A percentile compares a stretch with the other conserved stretches of the same genome.
These are phyloP conservation scores for Telmatochromis sp. DNA, from an alignment of 2,113 vertebrate species.

Conservation along the genomic window DNA sequence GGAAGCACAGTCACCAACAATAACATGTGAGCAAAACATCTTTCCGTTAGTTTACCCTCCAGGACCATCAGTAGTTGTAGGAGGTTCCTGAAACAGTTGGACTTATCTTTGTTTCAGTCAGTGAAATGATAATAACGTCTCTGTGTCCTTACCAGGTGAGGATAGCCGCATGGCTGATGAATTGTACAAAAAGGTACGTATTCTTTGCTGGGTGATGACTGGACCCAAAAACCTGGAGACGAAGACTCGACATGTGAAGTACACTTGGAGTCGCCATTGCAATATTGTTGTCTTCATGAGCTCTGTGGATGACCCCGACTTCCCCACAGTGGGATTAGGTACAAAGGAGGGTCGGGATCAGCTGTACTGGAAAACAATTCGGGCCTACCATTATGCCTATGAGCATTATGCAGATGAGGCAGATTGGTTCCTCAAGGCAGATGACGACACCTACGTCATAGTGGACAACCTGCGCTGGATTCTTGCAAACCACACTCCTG, in stretches of 20 bases:
- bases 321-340: constrained; percentile 68
- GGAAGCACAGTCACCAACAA: neutral
- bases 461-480: constrained; percentile 75
- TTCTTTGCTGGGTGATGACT: constrained; percentile 79
- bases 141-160: constrained; percentile 48
- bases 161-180: constrained; percentile 63
- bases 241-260: constrained; percentile 65
- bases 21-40: neutral
- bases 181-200: constrained; percentile 65
- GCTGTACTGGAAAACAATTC: constrained; percentile 76
- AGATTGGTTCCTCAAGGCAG: constrained; percentile 78
- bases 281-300: constrained; percentile 75
- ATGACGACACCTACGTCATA: constrained; percentile 71
- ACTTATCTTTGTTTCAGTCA: neutral
- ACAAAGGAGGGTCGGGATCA: constrained; percentile 73
- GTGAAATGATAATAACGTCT: neutral
- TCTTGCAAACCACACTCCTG: constrained; percentile 61
- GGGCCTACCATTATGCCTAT: constrained; percentile 71
- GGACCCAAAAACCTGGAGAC: constrained; percentile 61
- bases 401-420: constrained; percentile 65
- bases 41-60: neutral
- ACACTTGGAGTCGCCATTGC: constrained; percentile 72
- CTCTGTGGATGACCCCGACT: constrained; percentile 47
- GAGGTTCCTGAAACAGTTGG: neutral
- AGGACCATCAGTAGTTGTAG: neutral